Evolutionary conservation across 2,797 vertebrate species (phyloP).

Genomic region (Microcaecilia unicolor): DNA sequence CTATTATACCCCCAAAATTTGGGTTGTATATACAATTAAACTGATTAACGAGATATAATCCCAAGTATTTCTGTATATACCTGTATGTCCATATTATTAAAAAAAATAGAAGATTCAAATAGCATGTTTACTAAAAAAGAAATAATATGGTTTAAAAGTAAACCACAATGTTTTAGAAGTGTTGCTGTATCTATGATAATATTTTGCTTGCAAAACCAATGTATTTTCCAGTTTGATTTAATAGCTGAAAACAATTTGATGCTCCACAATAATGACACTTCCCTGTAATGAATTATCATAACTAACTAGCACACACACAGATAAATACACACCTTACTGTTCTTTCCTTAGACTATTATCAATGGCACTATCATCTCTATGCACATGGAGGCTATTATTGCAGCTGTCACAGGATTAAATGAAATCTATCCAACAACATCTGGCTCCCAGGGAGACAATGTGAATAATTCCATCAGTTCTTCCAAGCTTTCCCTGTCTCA

Average conservation of each 20-base stretch:
- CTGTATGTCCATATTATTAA: too few species aligned
- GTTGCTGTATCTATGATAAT: neutral
- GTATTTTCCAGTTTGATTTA: conserved; percentile 2
- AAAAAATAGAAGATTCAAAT: too few species aligned
- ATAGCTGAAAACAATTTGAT: conserved; percentile 9
- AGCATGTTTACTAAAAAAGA: too few species aligned
- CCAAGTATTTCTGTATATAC: too few species aligned
- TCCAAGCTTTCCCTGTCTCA: conserved; percentile 58
- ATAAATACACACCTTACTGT: conserved; percentile 4
- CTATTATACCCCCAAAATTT: too few species aligned
- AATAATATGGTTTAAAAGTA: neutral
- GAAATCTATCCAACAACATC: conserved; percentile 75
- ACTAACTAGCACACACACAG: conserved; percentile 20
- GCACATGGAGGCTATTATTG: conserved; percentile 62
- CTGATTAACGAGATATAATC: too few species aligned
- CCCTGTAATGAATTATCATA: conserved; percentile 23
- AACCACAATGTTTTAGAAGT: neutral
- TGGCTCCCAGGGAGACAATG: conserved; percentile 52
- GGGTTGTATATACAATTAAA: too few species aligned
- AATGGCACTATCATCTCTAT: conserved; percentile 56
- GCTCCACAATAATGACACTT: neutral
- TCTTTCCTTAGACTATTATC: conserved; percentile 28
- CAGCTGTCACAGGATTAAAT: conserved; percentile 73
- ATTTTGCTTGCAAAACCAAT: conserved; percentile 2
- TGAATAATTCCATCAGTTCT: conserved; percentile 57